Percentiles rank a stretch among this genome's conserved stretches.
phyloP scores from a whole-genome alignment of 2,113 vertebrate genomes.

The Passer montanus region DNA sequence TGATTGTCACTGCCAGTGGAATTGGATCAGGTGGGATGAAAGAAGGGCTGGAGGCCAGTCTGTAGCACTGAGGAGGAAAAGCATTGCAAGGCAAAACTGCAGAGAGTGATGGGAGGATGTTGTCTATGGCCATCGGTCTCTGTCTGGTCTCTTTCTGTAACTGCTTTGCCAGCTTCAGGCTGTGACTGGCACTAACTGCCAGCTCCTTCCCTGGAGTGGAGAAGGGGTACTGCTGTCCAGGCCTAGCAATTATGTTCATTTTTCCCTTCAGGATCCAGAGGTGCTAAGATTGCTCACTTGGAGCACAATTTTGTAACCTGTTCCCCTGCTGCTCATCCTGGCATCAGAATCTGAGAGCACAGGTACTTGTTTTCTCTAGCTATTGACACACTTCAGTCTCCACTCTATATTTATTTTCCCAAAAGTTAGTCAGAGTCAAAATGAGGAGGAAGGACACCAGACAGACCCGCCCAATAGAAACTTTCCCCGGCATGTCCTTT shows the following conservation, averaged over 20 bases:
- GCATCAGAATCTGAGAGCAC: not conserved
- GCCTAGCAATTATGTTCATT: not conserved
- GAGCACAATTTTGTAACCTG: not conserved
- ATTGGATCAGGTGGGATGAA: not conserved
- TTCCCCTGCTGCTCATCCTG: not conserved
- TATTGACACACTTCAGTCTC: not conserved
- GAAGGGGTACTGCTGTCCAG: not conserved
- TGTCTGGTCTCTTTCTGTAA: not conserved
- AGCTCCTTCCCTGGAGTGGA: not conserved
- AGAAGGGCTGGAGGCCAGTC: not conserved
- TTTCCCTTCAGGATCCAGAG: not conserved
- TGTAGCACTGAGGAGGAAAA: not conserved
- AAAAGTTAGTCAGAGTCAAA: not conserved
- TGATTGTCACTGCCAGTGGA: not conserved
- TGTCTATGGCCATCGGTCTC: rapidly evolving
- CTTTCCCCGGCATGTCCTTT: not conserved
- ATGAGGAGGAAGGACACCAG: not conserved
- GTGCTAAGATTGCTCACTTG: not conserved
- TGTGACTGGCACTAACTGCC: not conserved
- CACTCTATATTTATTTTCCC: not conserved
- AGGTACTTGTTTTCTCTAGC: not conserved
- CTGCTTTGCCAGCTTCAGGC: not conserved
- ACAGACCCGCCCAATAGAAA: not conserved
- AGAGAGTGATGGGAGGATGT: not conserved
- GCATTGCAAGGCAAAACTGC: not conserved